Percentiles rank a stretch among this genome's conserved stretches.
Conservation (phyloP, 1,140 invertebrate species). For the Ruditapes philippinarum region DNA sequence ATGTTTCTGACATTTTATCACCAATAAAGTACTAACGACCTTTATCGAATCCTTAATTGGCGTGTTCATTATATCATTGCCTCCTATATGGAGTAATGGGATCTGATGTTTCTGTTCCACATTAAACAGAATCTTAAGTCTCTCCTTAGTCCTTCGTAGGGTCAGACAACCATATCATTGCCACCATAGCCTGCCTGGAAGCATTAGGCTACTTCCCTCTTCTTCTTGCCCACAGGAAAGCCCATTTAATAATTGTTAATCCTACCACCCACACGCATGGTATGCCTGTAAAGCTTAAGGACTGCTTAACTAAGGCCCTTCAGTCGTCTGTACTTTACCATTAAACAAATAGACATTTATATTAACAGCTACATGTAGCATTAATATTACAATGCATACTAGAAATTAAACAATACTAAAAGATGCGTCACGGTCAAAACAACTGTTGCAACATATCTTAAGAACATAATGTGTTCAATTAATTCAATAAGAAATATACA, state of each 20-base stretch:
- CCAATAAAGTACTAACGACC: background rate
- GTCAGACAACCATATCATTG: background rate
- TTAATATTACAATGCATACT: background rate
- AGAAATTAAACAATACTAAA: background rate
- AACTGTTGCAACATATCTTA: background rate
- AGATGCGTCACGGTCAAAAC: background rate
- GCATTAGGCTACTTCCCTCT: too few species aligned
- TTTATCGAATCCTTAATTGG: slow-evolving; percentile 25
- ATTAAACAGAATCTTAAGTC: background rate
- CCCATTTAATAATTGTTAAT: slow-evolving; percentile 11
- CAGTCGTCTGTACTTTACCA: background rate
- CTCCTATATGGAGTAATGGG: background rate
- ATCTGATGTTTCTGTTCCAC: slow-evolving; percentile 10
- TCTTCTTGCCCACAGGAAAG: background rate
- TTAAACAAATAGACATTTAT: background rate
- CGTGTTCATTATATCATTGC: slow-evolving; percentile 24
- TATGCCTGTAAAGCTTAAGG: background rate
- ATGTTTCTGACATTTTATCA: background rate
- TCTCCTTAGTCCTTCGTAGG: too few species aligned
- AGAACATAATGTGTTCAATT: background rate
- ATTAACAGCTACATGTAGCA: background rate
- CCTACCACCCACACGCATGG: slow-evolving; percentile 26
- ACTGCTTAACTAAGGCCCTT: background rate
- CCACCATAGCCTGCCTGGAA: slow-evolving; percentile 5
- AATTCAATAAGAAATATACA: background rate